phyloP scores from a whole-genome alignment of 2,888 invertebrate genomes.

The Choreutis nemorana region DNA sequence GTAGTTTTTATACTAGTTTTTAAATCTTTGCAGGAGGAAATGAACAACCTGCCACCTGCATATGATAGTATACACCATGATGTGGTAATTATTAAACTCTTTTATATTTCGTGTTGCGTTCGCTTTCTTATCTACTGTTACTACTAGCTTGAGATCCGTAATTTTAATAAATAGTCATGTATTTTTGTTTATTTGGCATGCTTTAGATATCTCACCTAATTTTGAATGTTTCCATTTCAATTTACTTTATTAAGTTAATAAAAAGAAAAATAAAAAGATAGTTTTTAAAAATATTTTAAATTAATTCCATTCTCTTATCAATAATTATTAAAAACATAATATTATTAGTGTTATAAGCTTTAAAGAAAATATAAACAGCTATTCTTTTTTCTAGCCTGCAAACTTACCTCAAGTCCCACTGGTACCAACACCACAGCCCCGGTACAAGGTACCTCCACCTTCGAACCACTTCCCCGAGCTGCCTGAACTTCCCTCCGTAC shows the following conservation, averaged over 20 bases:
- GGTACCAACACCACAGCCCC: constrained; percentile 76
- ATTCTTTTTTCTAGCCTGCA: constrained; percentile 32
- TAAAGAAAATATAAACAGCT: constrained; percentile 5
- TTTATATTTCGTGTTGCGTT: constrained; percentile 1
- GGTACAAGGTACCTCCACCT: constrained; percentile 66
- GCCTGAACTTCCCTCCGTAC: constrained; percentile 85
- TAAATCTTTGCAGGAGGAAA: constrained; percentile 70
- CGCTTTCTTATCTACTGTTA: too few species aligned
- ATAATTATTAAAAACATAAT: too few species aligned
- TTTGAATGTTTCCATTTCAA: too few species aligned
- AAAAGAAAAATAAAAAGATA: too few species aligned
- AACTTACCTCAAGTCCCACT: constrained; percentile 23
- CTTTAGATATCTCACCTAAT: too few species aligned
- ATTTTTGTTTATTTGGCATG: background rate
- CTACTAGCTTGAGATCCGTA: too few species aligned
- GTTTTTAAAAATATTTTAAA: too few species aligned
- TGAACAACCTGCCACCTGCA: constrained; percentile 71
- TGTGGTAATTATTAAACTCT: constrained; percentile 68
- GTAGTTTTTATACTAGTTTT: too few species aligned
- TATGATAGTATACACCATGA: constrained; percentile 78
- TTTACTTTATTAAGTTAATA: too few species aligned
- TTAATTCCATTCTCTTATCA: too few species aligned
- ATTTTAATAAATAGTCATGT: too few species aligned
- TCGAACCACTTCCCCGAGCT: constrained; percentile 63
- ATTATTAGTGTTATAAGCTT: too few species aligned